Base-by-base conservation (phyloP, 2,888 invertebrate species). In the Ephialtes manifestator region DNA sequence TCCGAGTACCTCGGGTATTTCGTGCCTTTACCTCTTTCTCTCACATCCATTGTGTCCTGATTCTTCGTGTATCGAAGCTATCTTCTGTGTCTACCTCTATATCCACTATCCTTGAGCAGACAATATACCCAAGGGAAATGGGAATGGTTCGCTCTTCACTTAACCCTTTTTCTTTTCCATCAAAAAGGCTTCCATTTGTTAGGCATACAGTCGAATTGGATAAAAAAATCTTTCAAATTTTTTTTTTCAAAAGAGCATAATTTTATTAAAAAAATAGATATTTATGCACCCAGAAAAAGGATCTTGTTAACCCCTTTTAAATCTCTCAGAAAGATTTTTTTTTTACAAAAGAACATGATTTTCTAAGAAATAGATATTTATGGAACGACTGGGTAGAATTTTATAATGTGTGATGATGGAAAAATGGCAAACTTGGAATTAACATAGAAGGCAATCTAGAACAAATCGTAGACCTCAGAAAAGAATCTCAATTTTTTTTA, bases 1-100 rank as follows among this genome's bases (percentile, higher is more conserved):
- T 81, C 51, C 67, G 65, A 77, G 60, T 63, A 81, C 35, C 70
- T 46, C 60, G 68, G 60, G 35, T 68, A 65, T 67, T 81, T 74
- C 46, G 55, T 58, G 48, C 55, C 65, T 68, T 63, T 28, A 4
- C 55, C 60, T 18, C 68, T n/a, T 58, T 18, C 31, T 51, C 63
- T 68, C 63, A 20, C 51, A 60, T 39, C 75, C 79, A 75, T 79
- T 70, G 75, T 81, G 48, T 67, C 82, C 68, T 79, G 75, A 85
- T 79, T 83, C 71, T 74, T 79, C 82, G 58, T 58, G 65, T 71
- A 85, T 85, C 85, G 85, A 79, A 82, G 46, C 60, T 71, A 79
- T 85, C 77, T 65, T 67, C 39, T 72, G 77, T 77, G 28, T 67
- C 68, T 74, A 70, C 74, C 63, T 72, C 43, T 60, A 63, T 71